Base-by-base conservation (phyloP, 92 coral and sea anemone species). In the Isaurus tuberculatus region DNA sequence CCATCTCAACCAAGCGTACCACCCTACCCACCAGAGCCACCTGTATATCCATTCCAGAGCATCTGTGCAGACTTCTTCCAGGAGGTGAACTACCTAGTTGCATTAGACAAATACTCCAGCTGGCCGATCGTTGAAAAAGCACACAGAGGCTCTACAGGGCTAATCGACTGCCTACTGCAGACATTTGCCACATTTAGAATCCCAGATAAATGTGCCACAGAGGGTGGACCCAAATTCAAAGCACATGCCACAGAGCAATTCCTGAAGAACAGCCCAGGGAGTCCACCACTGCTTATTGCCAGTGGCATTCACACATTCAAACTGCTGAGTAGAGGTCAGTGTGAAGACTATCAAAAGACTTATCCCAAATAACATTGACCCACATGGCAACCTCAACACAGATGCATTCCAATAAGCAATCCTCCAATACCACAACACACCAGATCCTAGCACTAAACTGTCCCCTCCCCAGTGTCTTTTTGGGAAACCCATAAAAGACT, bases 211-310 rank as follows among this genome's bases (percentile, higher is more conserved):
- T 30, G 75, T 20, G 88, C 90, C 3, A 88, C 84, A 0, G 88
- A 85, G 5, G 90, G 92, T 15, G 90, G 92, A 11, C 86, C 89
- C 2, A 58, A 88, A 61, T 92, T 92, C 71, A 77, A 83, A 0
- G 87, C 91, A 16, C 16, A 25, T 1, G 63, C 81, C 17, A 91
- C 95, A 32, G 58, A 73, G 60, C 71, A 70, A 32, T 89, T 91
- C 86, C 89, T 91, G 37, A 87, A 92, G 27, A 89, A 92, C 0
- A 89, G 86, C n/a, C n/a, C n/a, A n/a, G 89, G 92, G 92, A 7
- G 91, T 91, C 23, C 91, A 93, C 84, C 94, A 86, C 43, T 71
- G 86, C 8, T 89, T 93, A 1, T 93, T 92, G 7, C 88, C 94
- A 0, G 87, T 88, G 23, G 93, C 92, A 40, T 89, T 92, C 72